phyloP scores from a whole-genome alignment of 2,113 vertebrate species.

The Salminus brasiliensis region DNA sequence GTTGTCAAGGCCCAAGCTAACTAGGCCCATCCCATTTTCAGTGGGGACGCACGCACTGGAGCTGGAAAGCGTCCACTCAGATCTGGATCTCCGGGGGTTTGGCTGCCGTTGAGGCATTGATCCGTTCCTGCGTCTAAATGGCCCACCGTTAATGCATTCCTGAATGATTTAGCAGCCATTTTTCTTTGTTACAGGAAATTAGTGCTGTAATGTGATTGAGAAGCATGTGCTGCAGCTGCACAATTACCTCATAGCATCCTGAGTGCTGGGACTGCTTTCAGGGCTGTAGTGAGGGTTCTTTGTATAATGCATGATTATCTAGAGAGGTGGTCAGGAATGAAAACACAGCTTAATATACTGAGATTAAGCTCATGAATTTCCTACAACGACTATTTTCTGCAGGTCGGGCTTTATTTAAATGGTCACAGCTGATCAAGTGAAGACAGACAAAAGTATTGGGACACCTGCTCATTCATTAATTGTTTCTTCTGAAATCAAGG shows the following conservation, averaged over 20 bases:
- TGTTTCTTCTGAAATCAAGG: no score
- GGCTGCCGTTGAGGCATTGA: not conserved
- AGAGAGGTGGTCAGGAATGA: not conserved
- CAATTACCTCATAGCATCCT: slow-evolving; percentile 18
- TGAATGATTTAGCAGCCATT: slow-evolving; percentile 33
- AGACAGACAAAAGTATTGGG: no score
- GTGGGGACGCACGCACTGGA: not conserved
- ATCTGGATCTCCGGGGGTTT: not conserved
- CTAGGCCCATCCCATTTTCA: not conserved
- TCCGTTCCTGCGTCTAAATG: not conserved
- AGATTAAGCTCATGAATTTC: not conserved
- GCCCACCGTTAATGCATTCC: not conserved
- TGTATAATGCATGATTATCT: slow-evolving; percentile 12
- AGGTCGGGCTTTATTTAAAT: no score
- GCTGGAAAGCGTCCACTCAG: not conserved
- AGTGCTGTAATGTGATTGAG: slow-evolving; percentile 23
- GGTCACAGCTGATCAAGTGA: no score
- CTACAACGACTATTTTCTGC: no score
- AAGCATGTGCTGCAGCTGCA: not conserved
- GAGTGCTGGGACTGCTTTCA: not conserved
- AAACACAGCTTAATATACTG: not conserved
- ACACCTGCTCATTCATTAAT: no score
- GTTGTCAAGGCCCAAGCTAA: not conserved
- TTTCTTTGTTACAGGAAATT: slow-evolving; percentile 31
- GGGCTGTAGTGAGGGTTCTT: slow-evolving; percentile 12